Evolutionary conservation across 2,113 vertebrate species (phyloP).

Genomic region (Podocnemis expansa): DNA sequence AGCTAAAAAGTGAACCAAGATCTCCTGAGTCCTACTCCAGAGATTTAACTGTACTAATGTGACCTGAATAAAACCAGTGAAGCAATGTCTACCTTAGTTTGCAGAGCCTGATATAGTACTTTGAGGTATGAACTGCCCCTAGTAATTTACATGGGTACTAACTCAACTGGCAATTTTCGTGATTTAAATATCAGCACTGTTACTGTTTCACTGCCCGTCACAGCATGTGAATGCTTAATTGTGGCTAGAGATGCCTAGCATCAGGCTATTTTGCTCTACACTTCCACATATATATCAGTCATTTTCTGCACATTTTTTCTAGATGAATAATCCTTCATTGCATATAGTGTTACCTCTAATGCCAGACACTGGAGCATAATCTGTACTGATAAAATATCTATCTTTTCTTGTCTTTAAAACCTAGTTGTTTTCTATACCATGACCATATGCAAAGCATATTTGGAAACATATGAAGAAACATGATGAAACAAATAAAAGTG

Average conservation of each 20-base stretch:
- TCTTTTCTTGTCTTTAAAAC: not conserved
- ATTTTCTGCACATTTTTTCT: not conserved
- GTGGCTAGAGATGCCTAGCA: not conserved
- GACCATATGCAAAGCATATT: not conserved
- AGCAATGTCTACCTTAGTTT: not conserved
- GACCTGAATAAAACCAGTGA: not conserved
- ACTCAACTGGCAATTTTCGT: not conserved
- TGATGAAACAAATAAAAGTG: not conserved
- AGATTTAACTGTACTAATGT: not conserved
- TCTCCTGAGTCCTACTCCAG: not conserved
- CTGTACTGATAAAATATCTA: not conserved
- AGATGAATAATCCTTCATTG: not conserved
- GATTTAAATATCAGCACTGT: not conserved
- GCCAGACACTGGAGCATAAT: not conserved
- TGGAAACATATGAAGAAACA: not conserved
- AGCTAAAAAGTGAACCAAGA: not conserved
- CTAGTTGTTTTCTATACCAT: not conserved
- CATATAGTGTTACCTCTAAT: not conserved
- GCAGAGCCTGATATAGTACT: not conserved
- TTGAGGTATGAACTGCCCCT: not conserved
- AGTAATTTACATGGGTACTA: not conserved
- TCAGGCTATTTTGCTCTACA: not conserved
- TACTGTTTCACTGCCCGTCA: not conserved
- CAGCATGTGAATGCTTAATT: not conserved
- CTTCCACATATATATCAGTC: not conserved